Evolutionary conservation across 2,797 vertebrate genomes (phyloP), one percentile per base, ranked within the genome.

Genomic region (Carduelis carduelis): DNA sequence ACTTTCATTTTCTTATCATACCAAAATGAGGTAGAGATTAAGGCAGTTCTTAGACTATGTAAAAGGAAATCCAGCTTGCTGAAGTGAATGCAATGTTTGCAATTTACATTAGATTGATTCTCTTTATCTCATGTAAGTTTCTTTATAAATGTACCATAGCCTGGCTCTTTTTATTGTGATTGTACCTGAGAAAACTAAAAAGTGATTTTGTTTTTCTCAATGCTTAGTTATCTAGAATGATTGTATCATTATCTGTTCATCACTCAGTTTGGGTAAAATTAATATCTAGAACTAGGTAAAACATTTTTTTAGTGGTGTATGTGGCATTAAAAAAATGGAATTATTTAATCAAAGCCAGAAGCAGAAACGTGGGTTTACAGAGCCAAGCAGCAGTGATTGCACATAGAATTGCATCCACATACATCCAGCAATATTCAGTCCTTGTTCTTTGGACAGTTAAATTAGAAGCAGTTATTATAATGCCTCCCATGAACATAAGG

Each of bases 301-400:
- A 17, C 4, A 15, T 70, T 77, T 74, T 35, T 65, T 83, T 12
- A 23, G 28, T 81, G 9, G 44, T 26, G 19, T 57, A 44, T 41
- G 14, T 41, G 44, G 13, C 1, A 4, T 70, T 65, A 77, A 83
- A 74, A 6, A 10, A 39, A 32, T 41, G 8, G 41, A 81, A 70
- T 66, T 53, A 59, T 63, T 92, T 66, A 12, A 20, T 72, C 32
- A 39, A 20, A 35, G 27, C 47, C 49, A 37, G 50, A 86, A 83
- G 20, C 0, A 2, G 37, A 60, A 80, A 8, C 0, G 0, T 52
- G 16, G 22, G 10, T 9, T 83, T 83, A 63, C 8, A 59, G 59
- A 60, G 4, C 20, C 28, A 37, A 34, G 4, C 7, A 59, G 12
- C 4, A 2, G n/a, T 74, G 52, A 57, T 28, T 60, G 18, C 21